Evolutionary conservation across 2,888 invertebrate species (phyloP).

Genomic region (Steinernema scapterisci): DNA sequence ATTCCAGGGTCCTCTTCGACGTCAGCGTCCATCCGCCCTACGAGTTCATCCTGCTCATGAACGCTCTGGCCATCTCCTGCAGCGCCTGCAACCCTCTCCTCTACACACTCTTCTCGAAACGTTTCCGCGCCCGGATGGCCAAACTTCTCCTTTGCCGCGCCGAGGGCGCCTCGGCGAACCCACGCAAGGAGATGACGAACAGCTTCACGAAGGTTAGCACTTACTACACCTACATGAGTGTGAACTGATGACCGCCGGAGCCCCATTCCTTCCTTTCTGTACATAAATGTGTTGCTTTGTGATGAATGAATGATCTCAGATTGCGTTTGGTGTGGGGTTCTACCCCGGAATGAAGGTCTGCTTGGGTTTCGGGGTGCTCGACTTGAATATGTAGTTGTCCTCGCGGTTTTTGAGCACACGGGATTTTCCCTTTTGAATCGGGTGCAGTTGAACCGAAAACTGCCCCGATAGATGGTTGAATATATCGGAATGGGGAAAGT

Average conservation of each 20-base stretch:
- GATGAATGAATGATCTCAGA: constrained; percentile 27
- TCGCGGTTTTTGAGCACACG: too few species aligned
- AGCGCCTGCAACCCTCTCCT: constrained; percentile 64
- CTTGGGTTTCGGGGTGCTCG: too few species aligned
- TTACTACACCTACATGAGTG: constrained; percentile 15
- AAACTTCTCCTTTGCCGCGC: constrained; percentile 39
- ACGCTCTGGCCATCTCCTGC: constrained; percentile 63
- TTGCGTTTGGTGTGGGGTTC: too few species aligned
- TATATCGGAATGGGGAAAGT: too few species aligned
- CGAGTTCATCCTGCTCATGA: constrained; percentile 58
- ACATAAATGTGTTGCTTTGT: background rate
- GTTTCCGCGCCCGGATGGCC: constrained; percentile 53
- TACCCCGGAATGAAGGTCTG: too few species aligned
- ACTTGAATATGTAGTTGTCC: too few species aligned
- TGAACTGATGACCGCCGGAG: background rate
- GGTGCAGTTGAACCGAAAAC: too few species aligned
- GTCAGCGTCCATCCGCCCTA: constrained; percentile 53
- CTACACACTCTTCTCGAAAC: constrained; percentile 63
- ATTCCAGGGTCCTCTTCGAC: constrained; percentile 57
- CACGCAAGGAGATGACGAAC: constrained; percentile 21
- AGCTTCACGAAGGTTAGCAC: constrained; percentile 29
- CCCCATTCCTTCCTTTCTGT: background rate
- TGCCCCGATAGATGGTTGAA: too few species aligned
- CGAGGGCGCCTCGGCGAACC: background rate
- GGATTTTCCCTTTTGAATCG: too few species aligned